Conservation (phyloP, 2,888 invertebrate genomes). For the Saturnia japonica region DNA sequence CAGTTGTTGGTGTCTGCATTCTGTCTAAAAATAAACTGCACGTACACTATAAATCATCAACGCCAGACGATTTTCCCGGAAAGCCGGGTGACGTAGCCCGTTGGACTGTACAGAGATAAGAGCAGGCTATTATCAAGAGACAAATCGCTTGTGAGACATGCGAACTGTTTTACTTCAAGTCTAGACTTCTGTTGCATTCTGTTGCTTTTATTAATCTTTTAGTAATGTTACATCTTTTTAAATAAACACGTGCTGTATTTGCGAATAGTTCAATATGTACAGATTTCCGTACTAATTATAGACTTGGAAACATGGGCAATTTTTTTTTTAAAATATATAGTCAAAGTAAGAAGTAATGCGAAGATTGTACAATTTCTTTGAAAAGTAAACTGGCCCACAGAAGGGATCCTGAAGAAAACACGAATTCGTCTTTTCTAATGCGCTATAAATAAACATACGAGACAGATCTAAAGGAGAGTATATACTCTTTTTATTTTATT, state of each 20-base stretch:
- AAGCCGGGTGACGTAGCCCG: slow-evolving; percentile 32
- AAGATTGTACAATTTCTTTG: slow-evolving; percentile 42
- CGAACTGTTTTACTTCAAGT: slow-evolving; percentile 7
- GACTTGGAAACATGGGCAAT: neutral
- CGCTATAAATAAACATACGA: slow-evolving; percentile 72
- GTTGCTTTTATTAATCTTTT: neutral
- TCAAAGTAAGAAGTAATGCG: no score
- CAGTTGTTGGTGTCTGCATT: neutral
- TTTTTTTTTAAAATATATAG: no score
- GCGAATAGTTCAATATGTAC: no score
- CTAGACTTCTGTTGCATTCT: neutral
- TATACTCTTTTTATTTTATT: neutral
- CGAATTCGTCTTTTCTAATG: slow-evolving; percentile 70
- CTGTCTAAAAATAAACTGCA: slow-evolving; percentile 30
- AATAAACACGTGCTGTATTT: no score
- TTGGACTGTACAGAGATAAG: neutral
- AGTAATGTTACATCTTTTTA: neutral
- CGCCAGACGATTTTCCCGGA: slow-evolving; percentile 36
- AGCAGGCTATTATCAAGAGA: slow-evolving; percentile 26
- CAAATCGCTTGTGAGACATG: slow-evolving; percentile 9
- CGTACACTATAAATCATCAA: slow-evolving; percentile 38
- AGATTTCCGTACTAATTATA: neutral
- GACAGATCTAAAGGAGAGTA: slow-evolving; percentile 34
- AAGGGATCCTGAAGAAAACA: slow-evolving; percentile 46
- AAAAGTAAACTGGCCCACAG: slow-evolving; percentile 46